These are phyloP conservation scores for Trinorchestia longiramus DNA, from an alignment of 1,140 invertebrate species.

Conservation along the genomic window DNA sequence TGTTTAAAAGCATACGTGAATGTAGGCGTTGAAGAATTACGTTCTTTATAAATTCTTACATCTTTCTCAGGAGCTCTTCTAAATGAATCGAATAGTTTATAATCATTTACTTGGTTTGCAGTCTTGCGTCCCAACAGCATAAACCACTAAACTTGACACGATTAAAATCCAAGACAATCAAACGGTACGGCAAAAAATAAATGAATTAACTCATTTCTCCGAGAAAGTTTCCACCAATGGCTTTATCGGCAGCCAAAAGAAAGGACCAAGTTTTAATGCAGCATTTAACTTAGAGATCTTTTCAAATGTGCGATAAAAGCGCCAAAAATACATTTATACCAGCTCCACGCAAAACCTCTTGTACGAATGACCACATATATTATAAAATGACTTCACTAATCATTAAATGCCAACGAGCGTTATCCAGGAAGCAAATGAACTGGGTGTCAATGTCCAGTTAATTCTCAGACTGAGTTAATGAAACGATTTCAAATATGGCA, in stretches of 20 bases:
- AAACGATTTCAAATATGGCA: background rate
- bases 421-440: background rate
- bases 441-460: background rate
- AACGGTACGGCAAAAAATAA: background rate
- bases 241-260: background rate
- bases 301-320: background rate
- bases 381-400: background rate
- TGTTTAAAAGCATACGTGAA: background rate
- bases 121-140: background rate
- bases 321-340: background rate
- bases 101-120: background rate
- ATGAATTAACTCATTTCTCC: background rate
- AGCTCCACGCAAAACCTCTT: background rate
- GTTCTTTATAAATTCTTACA: background rate
- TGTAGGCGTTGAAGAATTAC: background rate
- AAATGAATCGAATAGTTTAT: background rate
- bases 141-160: background rate
- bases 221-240: background rate
- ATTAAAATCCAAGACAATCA: background rate
- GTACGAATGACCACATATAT: background rate
- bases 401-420: background rate
- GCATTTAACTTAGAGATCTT: background rate
- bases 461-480: background rate
- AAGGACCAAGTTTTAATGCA: background rate
- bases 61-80: background rate